phyloP scores from a whole-genome alignment of 1,140 invertebrate species.

The Triops longicaudatus region DNA sequence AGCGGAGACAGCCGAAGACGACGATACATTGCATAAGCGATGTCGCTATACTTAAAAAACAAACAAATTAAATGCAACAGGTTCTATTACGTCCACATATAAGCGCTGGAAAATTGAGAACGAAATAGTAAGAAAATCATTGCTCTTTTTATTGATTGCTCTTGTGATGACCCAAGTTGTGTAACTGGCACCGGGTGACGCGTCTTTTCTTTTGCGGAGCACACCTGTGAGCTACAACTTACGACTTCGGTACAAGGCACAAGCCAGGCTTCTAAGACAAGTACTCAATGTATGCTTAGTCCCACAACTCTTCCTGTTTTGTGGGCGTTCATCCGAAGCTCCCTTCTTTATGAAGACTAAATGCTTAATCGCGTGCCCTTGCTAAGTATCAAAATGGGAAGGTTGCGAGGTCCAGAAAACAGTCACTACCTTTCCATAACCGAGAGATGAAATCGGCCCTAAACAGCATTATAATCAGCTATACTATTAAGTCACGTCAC shows the following conservation, averaged over 20 bases:
- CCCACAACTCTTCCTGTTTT: not conserved
- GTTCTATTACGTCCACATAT: not conserved
- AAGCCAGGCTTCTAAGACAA: not conserved
- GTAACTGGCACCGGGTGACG: constrained; percentile 13
- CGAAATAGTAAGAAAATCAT: not conserved
- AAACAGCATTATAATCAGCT: not conserved
- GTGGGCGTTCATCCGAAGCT: not conserved
- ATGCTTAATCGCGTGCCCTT: not conserved
- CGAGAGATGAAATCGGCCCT: not conserved
- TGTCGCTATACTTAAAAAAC: too few relatives aligned
- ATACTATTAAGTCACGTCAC: not conserved
- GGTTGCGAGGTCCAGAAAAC: not conserved
- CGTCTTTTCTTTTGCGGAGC: not conserved
- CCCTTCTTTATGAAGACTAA: not conserved
- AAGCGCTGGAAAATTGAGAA: not conserved
- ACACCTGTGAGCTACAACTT: not conserved
- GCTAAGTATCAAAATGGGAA: not conserved
- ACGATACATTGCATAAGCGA: too few relatives aligned
- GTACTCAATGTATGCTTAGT: not conserved
- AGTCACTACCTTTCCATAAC: not conserved
- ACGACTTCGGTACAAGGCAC: constrained; percentile 10
- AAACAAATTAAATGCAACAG: too few relatives aligned
- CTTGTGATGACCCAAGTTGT: not conserved
- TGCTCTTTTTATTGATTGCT: not conserved
- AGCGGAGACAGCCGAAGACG: too few relatives aligned